phyloP scores from a whole-genome alignment of 2,888 invertebrate genomes.

The Leptinotarsa rubiginosa region DNA sequence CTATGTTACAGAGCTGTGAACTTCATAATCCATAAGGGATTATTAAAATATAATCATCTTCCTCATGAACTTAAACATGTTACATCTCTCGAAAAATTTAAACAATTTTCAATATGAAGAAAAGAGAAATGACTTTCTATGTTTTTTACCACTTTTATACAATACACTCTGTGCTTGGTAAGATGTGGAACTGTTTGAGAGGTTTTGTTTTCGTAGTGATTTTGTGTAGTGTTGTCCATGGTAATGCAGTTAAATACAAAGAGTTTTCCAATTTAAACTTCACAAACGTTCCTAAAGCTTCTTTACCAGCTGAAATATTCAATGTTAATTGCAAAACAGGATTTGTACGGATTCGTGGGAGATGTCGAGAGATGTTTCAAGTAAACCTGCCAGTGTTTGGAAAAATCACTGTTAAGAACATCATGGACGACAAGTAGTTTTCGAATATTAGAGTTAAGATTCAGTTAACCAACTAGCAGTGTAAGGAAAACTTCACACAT shows the following conservation, averaged over 20 bases:
- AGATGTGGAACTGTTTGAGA: slow-evolving; percentile 12
- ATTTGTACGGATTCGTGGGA: slow-evolving; percentile 25
- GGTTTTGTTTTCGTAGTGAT: background rate
- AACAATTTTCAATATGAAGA: too few relatives aligned
- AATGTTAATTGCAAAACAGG: slow-evolving; percentile 27
- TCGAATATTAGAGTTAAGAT: slow-evolving; percentile 13
- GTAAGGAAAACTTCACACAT: background rate
- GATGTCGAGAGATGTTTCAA: slow-evolving; percentile 25
- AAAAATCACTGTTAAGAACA: background rate
- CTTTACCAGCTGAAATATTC: slow-evolving; percentile 19
- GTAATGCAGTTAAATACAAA: slow-evolving; percentile 12
- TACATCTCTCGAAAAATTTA: too few relatives aligned
- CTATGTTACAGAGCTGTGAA: too few relatives aligned
- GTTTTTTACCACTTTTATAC: too few relatives aligned
- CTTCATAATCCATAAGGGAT: too few relatives aligned
- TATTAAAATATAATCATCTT: too few relatives aligned
- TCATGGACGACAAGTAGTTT: background rate
- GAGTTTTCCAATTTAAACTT: slow-evolving; percentile 23
- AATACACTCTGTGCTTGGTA: background rate
- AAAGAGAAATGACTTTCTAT: too few relatives aligned
- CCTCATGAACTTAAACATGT: too few relatives aligned
- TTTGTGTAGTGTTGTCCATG: background rate
- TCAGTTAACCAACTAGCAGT: background rate
- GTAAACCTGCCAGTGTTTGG: background rate
- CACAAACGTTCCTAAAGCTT: background rate